A percentile compares a stretch with the other conserved stretches of the same genome.
Evolutionary conservation across 2,888 invertebrate species (phyloP).

Genomic region (Loripinus fragilis): DNA sequence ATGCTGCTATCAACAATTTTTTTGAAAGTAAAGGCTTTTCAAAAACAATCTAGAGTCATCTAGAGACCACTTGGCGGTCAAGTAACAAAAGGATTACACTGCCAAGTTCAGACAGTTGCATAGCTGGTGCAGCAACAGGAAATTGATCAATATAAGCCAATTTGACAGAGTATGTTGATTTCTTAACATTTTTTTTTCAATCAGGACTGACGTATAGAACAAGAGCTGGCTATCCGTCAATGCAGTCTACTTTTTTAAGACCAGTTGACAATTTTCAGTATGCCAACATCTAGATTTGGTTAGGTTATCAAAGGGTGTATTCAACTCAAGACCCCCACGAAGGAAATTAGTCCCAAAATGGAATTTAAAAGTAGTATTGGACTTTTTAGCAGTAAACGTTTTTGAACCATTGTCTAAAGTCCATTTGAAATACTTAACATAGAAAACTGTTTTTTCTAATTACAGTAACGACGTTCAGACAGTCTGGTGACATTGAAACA

Average conservation of each 20-base stretch:
- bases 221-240: constrained; percentile 21
- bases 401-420: background rate
- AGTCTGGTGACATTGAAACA: too few relatives aligned
- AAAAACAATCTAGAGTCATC: background rate
- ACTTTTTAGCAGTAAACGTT: background rate
- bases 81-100: constrained; percentile 23
- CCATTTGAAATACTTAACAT: too few relatives aligned
- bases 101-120: constrained; percentile 21
- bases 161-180: constrained; percentile 17
- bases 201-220: constrained; percentile 20
- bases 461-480: too few relatives aligned
- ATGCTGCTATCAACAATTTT: constrained; percentile 26
- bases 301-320: background rate
- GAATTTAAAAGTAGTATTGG: background rate
- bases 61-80: constrained; percentile 5
- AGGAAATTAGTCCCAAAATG: background rate
- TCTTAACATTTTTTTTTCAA: constrained; percentile 17
- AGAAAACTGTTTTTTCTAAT: too few relatives aligned
- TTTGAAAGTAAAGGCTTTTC: constrained; percentile 27
- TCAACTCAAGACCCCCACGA: background rate
- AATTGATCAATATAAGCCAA: constrained; percentile 16
- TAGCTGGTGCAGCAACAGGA: constrained; percentile 30
- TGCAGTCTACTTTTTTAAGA: background rate
- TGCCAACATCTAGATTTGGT: background rate
- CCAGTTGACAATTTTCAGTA: background rate